Conservation (phyloP, 23 tunicate genomes). For the Aplidium turbinatum region DNA sequence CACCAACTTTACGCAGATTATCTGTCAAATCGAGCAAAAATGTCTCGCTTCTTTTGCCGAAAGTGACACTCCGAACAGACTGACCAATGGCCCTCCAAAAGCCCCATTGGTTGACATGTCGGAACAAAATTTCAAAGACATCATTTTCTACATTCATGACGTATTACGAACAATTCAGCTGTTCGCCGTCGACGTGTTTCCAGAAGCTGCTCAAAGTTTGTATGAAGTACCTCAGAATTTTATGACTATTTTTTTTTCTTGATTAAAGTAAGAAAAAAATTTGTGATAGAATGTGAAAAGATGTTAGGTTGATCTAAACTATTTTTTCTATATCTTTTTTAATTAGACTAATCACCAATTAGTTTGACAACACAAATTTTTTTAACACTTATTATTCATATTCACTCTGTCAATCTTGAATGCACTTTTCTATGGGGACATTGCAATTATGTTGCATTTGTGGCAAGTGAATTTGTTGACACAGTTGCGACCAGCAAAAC, state of each 20-base stretch:
- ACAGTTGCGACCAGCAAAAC: no score
- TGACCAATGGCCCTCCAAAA: conserved; percentile 13
- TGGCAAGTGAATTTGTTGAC: no score
- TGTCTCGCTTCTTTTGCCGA: conserved; percentile 19
- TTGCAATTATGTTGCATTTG: background rate
- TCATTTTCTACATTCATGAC: conserved; percentile 59
- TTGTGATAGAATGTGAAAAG: no score
- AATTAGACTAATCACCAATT: no score
- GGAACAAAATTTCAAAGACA: conserved; percentile 37
- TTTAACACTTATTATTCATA: conserved; percentile 2
- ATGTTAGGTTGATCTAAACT: no score
- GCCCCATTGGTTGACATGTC: conserved; percentile 28
- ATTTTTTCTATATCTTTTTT: no score
- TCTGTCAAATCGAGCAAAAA: conserved; percentile 34
- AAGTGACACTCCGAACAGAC: conserved; percentile 6
- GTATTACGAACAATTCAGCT: conserved; percentile 30
- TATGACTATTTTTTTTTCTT: no score
- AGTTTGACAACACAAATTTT: background rate
- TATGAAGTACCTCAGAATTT: no score
- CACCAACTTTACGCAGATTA: conserved; percentile 45
- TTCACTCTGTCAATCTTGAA: background rate
- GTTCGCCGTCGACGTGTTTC: conserved; percentile 56
- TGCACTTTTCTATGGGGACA: no score
- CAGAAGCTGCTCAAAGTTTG: conserved; percentile 28
- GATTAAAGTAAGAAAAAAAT: no score